Percentiles rank a stretch among this genome's conserved stretches.
Evolutionary conservation across 1,140 invertebrate species (phyloP).

Genomic region (Pachyrhynchus sulphureomaculatus): DNA sequence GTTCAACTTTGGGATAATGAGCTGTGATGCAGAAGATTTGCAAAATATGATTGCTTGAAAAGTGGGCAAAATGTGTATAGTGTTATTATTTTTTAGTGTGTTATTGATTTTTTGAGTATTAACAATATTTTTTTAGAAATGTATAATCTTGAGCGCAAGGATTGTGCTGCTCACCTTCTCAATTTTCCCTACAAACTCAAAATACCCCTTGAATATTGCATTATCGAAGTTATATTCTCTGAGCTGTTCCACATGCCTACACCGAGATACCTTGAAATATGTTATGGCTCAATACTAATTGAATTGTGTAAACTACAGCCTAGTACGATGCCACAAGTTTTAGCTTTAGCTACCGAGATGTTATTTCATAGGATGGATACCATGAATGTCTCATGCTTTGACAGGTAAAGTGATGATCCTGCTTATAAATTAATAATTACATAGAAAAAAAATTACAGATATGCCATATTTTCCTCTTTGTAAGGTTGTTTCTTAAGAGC

Average conservation of each 20-base stretch:
- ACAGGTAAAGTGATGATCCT: constrained; percentile 53
- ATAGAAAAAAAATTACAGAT: too few relatives aligned
- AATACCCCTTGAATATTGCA: constrained; percentile 97
- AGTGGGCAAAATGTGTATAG: too few relatives aligned
- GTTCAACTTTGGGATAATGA: too few relatives aligned
- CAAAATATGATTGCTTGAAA: too few relatives aligned
- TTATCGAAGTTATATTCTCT: constrained; percentile 95
- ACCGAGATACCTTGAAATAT: constrained; percentile 86
- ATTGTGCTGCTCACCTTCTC: constrained; percentile 89
- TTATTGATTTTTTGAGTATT: too few relatives aligned
- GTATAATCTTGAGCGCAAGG: constrained; percentile 87
- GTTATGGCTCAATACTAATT: constrained; percentile 93
- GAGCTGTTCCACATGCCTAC: constrained; percentile 92
- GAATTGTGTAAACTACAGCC: constrained; percentile 97
- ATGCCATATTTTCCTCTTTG: too few relatives aligned
- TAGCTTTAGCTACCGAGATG: constrained; percentile 97
- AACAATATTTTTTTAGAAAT: constrained; percentile 66
- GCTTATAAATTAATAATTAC: too few relatives aligned
- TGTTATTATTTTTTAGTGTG: too few relatives aligned
- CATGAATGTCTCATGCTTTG: constrained; percentile 96
- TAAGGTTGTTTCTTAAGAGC: too few relatives aligned
- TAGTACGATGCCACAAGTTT: constrained; percentile 94
- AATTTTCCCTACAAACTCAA: constrained; percentile 92
- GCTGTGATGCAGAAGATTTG: too few relatives aligned
- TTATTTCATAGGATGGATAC: constrained; percentile 93